These are phyloP conservation scores for Lycaon pictus DNA, from an alignment of 2,113 vertebrate genomes.

Conservation along the genomic window DNA sequence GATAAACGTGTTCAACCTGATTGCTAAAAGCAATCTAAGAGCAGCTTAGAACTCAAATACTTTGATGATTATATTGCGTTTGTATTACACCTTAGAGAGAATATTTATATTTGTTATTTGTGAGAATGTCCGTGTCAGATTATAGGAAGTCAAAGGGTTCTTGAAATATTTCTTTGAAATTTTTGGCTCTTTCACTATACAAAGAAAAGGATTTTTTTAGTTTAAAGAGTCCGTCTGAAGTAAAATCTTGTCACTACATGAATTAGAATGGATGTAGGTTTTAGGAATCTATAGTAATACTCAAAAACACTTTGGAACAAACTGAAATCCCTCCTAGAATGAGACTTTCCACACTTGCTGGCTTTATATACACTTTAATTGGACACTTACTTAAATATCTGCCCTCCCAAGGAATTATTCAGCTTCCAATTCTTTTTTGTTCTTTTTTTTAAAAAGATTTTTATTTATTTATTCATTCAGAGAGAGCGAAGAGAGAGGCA, in stretches of 20 bases:
- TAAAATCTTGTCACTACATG: neutral
- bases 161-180: slow-evolving; percentile 37
- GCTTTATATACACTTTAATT: neutral
- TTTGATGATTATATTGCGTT: neutral
- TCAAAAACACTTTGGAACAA: neutral
- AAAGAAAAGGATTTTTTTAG: neutral
- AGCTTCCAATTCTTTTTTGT: neutral
- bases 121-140: neutral
- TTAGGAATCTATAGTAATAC: neutral
- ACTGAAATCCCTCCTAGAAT: neutral
- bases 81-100: neutral
- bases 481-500: too few relatives aligned
- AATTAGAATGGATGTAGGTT: neutral
- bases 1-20: neutral
- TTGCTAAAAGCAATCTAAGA: neutral
- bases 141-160: neutral
- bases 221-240: neutral
- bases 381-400: neutral
- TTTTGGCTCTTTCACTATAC: neutral
- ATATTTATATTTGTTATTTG: neutral
- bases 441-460: too few relatives aligned
- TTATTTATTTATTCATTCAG: too few relatives aligned
- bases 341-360: neutral
- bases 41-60: neutral
- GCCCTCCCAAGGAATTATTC: neutral